Percentiles rank a stretch among this genome's conserved stretches.
phyloP scores from a whole-genome alignment of 2,888 invertebrate genomes.

The Acleris cristana region DNA sequence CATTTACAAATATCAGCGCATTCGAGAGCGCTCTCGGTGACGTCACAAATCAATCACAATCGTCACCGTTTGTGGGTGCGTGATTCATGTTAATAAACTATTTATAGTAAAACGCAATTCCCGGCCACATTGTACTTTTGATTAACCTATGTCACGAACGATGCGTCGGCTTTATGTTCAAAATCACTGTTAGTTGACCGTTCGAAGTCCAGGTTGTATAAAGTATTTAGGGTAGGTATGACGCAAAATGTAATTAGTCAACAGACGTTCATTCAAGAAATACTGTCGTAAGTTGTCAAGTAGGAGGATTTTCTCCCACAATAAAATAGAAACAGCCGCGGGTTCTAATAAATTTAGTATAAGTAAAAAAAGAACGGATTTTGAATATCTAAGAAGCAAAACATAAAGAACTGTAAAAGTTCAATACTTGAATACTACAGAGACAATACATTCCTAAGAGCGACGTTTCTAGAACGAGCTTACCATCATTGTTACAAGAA shows the following conservation, averaged over 20 bases:
- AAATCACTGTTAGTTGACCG: not conserved
- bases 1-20: too few species aligned
- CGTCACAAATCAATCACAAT: conserved; percentile 2
- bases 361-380: too few species aligned
- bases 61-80: conserved; percentile 1
- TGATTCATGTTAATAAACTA: conserved; percentile 14
- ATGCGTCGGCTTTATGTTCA: conserved; percentile 1
- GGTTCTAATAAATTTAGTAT: too few species aligned
- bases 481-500: conserved; percentile 27
- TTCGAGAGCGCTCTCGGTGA: not conserved
- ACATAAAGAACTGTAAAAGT: too few species aligned
- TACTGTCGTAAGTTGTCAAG: not conserved
- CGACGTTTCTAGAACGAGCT: conserved; percentile 25
- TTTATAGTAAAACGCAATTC: not conserved
- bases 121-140: not conserved
- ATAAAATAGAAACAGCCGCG: too few species aligned
- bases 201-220: not conserved
- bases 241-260: too few species aligned
- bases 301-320: too few species aligned
- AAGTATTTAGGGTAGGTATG: too few species aligned
- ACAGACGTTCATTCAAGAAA: not conserved
- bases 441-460: conserved; percentile 12
- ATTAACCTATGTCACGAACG: not conserved
- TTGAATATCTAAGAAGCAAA: too few species aligned
- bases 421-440: not conserved